phyloP scores from a whole-genome alignment of 2,113 vertebrate species.

The Jaculus jaculus region DNA sequence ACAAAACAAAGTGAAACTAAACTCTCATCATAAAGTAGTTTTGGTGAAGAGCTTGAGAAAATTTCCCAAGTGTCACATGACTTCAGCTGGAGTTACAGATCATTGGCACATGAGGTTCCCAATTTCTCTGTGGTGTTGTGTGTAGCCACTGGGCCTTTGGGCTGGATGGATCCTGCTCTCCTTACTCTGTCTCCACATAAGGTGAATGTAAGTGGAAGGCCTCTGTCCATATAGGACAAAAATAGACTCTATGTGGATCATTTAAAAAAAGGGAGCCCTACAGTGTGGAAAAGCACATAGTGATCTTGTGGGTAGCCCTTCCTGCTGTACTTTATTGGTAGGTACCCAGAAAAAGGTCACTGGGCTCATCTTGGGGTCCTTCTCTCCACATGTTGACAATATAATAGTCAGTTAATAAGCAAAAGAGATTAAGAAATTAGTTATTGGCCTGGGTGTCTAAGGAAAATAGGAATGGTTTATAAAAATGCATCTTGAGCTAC shows the following conservation, averaged over 20 bases:
- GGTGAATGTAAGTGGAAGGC: not conserved
- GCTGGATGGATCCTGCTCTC: not conserved
- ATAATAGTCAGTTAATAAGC: not conserved
- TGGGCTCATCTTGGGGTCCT: not conserved
- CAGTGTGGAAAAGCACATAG: not conserved
- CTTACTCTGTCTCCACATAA: not conserved
- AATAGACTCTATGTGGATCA: too few species aligned
- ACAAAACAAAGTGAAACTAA: not conserved
- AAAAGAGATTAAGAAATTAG: not conserved
- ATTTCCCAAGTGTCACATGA: not conserved
- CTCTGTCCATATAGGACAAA: not conserved
- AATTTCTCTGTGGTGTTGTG: not conserved
- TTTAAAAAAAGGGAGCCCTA: not conserved
- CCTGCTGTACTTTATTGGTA: not conserved
- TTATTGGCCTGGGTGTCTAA: not conserved
- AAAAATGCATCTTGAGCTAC: not conserved
- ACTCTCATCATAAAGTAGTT: not conserved
- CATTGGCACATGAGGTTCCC: not conserved
- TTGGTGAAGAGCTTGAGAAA: not conserved
- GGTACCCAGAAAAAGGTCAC: not conserved
- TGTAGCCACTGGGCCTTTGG: rapidly evolving
- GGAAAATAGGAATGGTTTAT: constrained; percentile 14
- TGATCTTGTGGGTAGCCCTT: not conserved
- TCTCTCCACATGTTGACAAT: not conserved
- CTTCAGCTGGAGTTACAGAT: not conserved